Base-by-base conservation (phyloP, 2,888 invertebrate genomes). In the Catocala fraxini region DNA sequence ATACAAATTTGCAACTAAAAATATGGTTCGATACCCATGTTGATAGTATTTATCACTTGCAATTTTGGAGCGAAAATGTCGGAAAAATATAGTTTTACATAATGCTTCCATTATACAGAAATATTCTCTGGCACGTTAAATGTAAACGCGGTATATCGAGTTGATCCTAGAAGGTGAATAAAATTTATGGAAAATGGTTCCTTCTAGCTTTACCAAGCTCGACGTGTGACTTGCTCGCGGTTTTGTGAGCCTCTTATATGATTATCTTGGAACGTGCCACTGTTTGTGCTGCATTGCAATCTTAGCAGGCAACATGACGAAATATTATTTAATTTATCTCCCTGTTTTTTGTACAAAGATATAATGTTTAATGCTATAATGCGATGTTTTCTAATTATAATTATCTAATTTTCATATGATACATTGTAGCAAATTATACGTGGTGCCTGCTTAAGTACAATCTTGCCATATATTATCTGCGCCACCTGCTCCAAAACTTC, bases 401-500 rank as follows among this genome's bases (percentile, higher is more conserved):
- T 39, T 39, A 6, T 39, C 1, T 3, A 25, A 25, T 25, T 25
- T 25, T 25, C 25, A 25, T 25, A 51, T 46, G 4, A 15, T 46
- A 46, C 15, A 46, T 46, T 46, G 10, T 46, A 15, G 25, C 46
- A 46, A 25, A 46, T 46, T 46, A 46, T 42, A 42, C 10, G 5
- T 13, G 15, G 4, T 13, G 11, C 11, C 39, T 15, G 56, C 35
- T 11, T 53, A 51, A 45, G 48, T 71, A 56, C 60, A 74, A 75
- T 75, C 54, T 52, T 59, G 53, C 65, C 62, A 73, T 80, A 79
- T 64, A 77, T 77, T 75, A 77, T 73, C 62, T 63, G 66, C 70
- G 73, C 77, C 90, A 90, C 87, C 89, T 90, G 90, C 79, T 86
- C 74, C 80, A 67, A 83, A 89, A 87, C 84, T 88, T 86, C 81